These are phyloP conservation scores for Pandemis heparana DNA, from an alignment of 2,888 invertebrate species.

Conservation along the genomic window DNA sequence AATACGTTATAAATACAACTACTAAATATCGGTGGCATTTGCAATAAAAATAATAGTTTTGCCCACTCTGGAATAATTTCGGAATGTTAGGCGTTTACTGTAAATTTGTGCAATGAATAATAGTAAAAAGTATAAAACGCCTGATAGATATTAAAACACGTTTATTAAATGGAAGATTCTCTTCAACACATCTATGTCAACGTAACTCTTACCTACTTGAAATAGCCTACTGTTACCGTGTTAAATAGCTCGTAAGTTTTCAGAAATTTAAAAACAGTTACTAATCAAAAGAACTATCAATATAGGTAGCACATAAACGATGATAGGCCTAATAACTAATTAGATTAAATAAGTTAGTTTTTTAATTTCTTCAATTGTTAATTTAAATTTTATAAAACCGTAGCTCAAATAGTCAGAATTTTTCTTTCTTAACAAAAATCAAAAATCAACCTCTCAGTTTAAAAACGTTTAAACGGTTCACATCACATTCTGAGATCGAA, in stretches of 20 bases:
- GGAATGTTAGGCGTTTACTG: constrained; percentile 67
- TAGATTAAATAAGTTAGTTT: not conserved
- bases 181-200: not conserved
- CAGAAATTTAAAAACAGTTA: constrained; percentile 9
- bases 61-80: constrained; percentile 59
- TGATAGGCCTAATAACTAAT: constrained; percentile 2
- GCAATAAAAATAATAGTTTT: constrained; percentile 52
- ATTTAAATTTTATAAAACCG: not conserved
- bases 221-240: not conserved
- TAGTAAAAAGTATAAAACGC: constrained; percentile 14
- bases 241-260: constrained; percentile 1
- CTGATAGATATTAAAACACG: not conserved
- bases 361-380: not conserved
- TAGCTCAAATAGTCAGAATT: constrained; percentile 12
- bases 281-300: not conserved
- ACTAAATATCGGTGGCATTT: constrained; percentile 67
- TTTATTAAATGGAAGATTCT: constrained; percentile 2
- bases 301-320: not conserved
- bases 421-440: constrained; percentile 43
- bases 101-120: not conserved
- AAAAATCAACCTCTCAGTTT: constrained; percentile 51
- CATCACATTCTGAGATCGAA: constrained; percentile 79
- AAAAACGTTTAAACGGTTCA: constrained; percentile 56
- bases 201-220: not conserved
- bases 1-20: constrained; percentile 51